These are phyloP conservation scores for Hecatera dysodea DNA, from an alignment of 2,888 invertebrate genomes.

Conservation along the genomic window DNA sequence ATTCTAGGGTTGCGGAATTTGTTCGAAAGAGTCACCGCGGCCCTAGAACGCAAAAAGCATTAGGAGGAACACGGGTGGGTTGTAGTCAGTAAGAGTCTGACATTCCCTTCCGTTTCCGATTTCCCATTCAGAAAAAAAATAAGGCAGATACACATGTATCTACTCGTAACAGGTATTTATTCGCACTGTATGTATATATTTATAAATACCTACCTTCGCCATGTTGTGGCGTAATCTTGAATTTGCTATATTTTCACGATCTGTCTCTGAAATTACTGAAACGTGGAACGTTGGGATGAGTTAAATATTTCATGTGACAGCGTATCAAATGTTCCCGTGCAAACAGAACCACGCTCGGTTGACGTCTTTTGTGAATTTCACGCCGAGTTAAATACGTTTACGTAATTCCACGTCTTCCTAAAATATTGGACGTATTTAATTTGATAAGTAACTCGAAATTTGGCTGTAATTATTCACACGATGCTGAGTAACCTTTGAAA, in stretches of 20 bases:
- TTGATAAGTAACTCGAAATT: constrained; percentile 29
- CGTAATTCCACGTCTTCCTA: constrained; percentile 28
- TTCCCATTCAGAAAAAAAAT: too few species aligned
- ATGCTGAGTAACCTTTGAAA: constrained; percentile 11
- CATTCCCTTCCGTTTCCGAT: too few species aligned
- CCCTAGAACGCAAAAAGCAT: too few species aligned
- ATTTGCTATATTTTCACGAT: constrained; percentile 43
- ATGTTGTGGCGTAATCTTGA: constrained; percentile 17
- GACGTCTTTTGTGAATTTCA: constrained; percentile 56
- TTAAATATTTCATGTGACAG: constrained; percentile 60
- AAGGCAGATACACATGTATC: too few species aligned
- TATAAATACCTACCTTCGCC: too few species aligned
- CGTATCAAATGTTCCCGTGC: constrained; percentile 39
- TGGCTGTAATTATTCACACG: constrained; percentile 13
- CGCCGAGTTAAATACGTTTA: constrained; percentile 49
- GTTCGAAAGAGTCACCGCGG: too few species aligned
- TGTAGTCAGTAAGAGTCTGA: too few species aligned
- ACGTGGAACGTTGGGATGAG: constrained; percentile 32
- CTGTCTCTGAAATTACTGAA: constrained; percentile 38
- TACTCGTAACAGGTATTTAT: not conserved
- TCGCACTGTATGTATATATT: too few species aligned
- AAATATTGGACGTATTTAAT: constrained; percentile 50
- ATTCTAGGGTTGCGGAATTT: too few species aligned
- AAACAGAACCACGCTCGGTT: constrained; percentile 44
- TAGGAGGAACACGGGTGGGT: too few species aligned